These are phyloP conservation scores for Coendou prehensilis DNA, from an alignment of 2,797 vertebrate genomes.

Conservation along the genomic window DNA sequence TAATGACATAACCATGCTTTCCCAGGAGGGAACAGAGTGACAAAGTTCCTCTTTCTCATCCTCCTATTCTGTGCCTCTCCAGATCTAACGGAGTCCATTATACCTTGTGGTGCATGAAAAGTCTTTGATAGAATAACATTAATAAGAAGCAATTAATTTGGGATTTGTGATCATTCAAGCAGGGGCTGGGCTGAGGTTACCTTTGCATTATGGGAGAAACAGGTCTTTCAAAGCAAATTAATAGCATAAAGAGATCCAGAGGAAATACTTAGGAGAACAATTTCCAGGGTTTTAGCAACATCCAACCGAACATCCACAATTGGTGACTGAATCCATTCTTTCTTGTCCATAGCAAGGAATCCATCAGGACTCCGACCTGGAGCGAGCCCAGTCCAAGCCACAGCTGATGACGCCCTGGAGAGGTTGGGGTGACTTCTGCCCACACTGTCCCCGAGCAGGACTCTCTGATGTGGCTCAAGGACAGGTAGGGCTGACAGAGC, in stretches of 20 bases:
- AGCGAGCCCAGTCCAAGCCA: not conserved
- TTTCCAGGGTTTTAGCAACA: constrained; percentile 18
- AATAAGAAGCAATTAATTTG: constrained; percentile 76
- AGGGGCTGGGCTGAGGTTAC: constrained; percentile 64
- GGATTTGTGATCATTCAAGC: constrained; percentile 69
- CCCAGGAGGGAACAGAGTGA: not conserved
- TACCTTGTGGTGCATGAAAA: constrained; percentile 36
- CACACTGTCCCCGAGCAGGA: not conserved
- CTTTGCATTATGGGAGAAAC: constrained; percentile 51
- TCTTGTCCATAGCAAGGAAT: constrained; percentile 24
- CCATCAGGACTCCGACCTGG: not conserved
- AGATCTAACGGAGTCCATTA: constrained; percentile 60
- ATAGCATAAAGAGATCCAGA: constrained; percentile 67
- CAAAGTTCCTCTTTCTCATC: not conserved
- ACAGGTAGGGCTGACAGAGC: not conserved
- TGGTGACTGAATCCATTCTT: not conserved
- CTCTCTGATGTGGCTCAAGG: not conserved
- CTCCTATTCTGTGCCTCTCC: not conserved
- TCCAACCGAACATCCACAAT: not conserved
- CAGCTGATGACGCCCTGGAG: not conserved
- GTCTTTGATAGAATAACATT: constrained; percentile 67
- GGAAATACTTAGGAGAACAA: constrained; percentile 46
- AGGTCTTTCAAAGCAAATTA: constrained; percentile 77
- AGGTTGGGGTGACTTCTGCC: not conserved
- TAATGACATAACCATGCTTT: constrained; percentile 56